Evolutionary conservation across 2,797 vertebrate genomes (phyloP).

Genomic region (Harpagifer antarcticus): DNA sequence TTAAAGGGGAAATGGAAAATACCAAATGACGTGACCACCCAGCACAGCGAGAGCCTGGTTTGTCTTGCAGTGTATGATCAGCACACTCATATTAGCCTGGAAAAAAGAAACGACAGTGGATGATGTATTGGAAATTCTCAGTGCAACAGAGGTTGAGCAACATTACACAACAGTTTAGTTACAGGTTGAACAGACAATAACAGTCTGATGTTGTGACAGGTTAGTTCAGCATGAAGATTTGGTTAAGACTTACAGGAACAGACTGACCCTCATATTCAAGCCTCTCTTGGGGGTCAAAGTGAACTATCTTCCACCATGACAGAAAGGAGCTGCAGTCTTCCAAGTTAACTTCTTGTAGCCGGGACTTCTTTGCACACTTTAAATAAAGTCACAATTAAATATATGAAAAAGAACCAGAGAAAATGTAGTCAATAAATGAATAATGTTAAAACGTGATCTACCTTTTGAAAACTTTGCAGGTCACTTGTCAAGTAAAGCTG

Average conservation of each 20-base stretch:
- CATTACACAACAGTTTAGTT: neutral
- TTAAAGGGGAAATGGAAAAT: conserved; percentile 42
- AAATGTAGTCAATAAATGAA: neutral
- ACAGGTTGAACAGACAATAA: neutral
- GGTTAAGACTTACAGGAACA: conserved; percentile 85
- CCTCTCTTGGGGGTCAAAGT: conserved; percentile 90
- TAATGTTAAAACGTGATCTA: conserved; percentile 30
- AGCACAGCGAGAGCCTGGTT: conserved; percentile 89
- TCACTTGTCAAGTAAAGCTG: conserved; percentile 94
- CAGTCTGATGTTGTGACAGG: neutral
- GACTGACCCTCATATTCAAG: conserved; percentile 91
- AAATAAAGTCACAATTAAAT: conserved; percentile 28
- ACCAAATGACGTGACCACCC: conserved; percentile 87
- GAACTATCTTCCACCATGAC: conserved; percentile 87
- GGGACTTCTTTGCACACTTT: conserved; percentile 85
- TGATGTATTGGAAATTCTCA: neutral
- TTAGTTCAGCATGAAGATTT: neutral
- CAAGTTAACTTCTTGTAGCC: conserved; percentile 89
- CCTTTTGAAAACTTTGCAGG: conserved; percentile 84
- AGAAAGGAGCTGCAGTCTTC: conserved; percentile 82
- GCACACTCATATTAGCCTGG: conserved; percentile 88
- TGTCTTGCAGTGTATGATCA: conserved; percentile 91
- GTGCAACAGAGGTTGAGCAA: neutral
- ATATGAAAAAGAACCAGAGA: neutral
- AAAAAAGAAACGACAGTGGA: conserved; percentile 18